Evolutionary conservation across 2,113 vertebrate genomes (phyloP), one percentile per base, ranked within the genome.

Genomic region (Platycercus adscitus): DNA sequence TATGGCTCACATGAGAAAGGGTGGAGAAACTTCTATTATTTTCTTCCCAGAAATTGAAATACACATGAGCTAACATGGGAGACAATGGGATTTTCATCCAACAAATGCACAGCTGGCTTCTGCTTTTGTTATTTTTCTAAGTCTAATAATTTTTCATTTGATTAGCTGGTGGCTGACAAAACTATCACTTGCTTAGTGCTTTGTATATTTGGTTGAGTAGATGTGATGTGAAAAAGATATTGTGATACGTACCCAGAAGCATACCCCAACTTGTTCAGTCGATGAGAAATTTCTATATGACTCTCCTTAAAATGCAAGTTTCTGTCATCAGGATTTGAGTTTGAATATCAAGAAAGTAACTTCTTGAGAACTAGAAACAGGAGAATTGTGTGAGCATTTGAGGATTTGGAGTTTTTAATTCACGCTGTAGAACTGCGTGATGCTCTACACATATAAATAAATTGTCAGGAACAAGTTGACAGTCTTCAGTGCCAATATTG

Each of bases 1-100:
- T 97, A 97, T 96, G 85, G 97, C 92, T 87, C 92, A 86, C 96
- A 97, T 93, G 96, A 97, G 97, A 96, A 94, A 97, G 96, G 97
- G 97, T 97, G 94, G 96, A 97, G 97, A 92, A 94, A 96, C 87
- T 94, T 83, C 87, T 88, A 95, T 96, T 97, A 97, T 97, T 97
- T 97, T 96, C 96, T 96, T 97, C 88, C 96, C 97, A 97, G 97
- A 96, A 97, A 96, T 73, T 88, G 95, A 95, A 96, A 93, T 89
- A 79, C 89, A 91, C 89, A 89, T 96, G 93, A 97, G 76, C 89
- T 96, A 97, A 91, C 92, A 85, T 88, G 86, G 95, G 95, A 95
- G 97, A 96, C 88, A 78, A 70, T 95, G 79, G 76, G 95, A 92
- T 96, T 96, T 93, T 95, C 85, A 91, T 97, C 94, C 95, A 95